Base-by-base conservation (phyloP, 2,888 invertebrate species). In the Lacanobia oleracea region DNA sequence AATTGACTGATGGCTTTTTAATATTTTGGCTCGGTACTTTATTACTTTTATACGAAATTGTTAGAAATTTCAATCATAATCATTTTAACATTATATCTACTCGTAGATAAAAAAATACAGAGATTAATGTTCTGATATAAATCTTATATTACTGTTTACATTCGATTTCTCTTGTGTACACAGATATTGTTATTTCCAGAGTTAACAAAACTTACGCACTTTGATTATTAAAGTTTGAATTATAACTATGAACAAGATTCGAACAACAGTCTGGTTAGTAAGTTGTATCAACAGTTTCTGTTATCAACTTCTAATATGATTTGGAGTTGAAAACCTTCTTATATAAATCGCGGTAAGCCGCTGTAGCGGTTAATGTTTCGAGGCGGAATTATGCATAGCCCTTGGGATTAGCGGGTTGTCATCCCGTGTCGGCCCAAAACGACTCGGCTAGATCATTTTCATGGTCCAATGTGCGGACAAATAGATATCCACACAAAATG, bases 321-420 rank as follows among this genome's bases (percentile, higher is more conserved):
- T 81, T 82, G 75, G 89, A 92, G 91, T 92, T 88, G 88, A 89
- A 90, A 92, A 92, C 90, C 91, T 91, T 88, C 90, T 88, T 91
- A 92, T 92, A 90, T 92, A 93, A 94, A 93, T 93, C 93, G 91
- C 86, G 86, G 90, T 88, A 95, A 95, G 93, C 94, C 93, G 79
- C 85, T 84, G 88, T 87, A 92, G 90, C 93, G 92, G 91, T 94
- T 93, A 94, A 93, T 93, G 94, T 93, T 93, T 93, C 89, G 89
- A 91, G 92, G 89, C 87, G 92, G 93, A 92, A 94, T 95, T 95
- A 95, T 94, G 93, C 94, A 93, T 91, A 93, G 93, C 94, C 93
- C 89, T 69, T 77, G 91, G 93, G 95, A 94, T 95, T 94, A 94
- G 91, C 91, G 90, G 92, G 91, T 92, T 94, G 94, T 94, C 94